These are phyloP conservation scores for Andrena flavipes DNA, from an alignment of 2,888 invertebrate genomes.

Conservation along the genomic window DNA sequence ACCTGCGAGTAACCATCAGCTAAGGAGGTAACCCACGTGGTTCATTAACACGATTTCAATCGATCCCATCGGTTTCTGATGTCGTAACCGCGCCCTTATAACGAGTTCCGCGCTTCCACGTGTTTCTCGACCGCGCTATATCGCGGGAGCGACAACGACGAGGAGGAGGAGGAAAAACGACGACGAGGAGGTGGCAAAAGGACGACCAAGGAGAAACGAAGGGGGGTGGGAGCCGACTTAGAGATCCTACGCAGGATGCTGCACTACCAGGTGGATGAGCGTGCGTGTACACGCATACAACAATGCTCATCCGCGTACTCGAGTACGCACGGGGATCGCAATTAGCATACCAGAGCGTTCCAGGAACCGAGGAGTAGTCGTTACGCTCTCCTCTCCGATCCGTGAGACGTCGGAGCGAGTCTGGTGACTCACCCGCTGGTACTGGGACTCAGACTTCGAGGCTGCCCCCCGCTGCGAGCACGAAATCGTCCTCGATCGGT, in stretches of 20 bases:
- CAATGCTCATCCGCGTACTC: slow-evolving; percentile 51
- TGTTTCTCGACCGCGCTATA: slow-evolving; percentile 20
- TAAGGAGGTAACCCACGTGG: not conserved
- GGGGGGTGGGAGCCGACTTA: slow-evolving; percentile 50
- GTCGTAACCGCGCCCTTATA: slow-evolving; percentile 60
- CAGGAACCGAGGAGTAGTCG: slow-evolving; percentile 67
- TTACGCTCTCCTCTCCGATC: slow-evolving; percentile 55
- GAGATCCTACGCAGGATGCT: slow-evolving; percentile 56
- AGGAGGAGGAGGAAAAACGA: slow-evolving; percentile 6
- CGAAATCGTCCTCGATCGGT: slow-evolving; percentile 3
- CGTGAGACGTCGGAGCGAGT: slow-evolving; percentile 48
- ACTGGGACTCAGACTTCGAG: not conserved
- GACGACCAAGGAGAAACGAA: slow-evolving; percentile 21
- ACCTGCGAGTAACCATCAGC: not conserved
- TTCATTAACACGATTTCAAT: not conserved
- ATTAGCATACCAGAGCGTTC: slow-evolving; percentile 81
- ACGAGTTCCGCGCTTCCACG: slow-evolving; percentile 48
- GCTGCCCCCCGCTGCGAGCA: not conserved
- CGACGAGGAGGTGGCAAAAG: slow-evolving; percentile 5
- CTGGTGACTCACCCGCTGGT: slow-evolving; percentile 59
- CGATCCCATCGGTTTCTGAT: slow-evolving; percentile 23
- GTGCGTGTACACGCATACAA: slow-evolving; percentile 55
- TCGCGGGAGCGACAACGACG: slow-evolving; percentile 7
- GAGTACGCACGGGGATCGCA: slow-evolving; percentile 65
- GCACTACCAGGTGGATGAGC: slow-evolving; percentile 42